These are phyloP conservation scores for Drosophila multiciliata DNA, from an alignment of 2,888 invertebrate species.

Conservation along the genomic window DNA sequence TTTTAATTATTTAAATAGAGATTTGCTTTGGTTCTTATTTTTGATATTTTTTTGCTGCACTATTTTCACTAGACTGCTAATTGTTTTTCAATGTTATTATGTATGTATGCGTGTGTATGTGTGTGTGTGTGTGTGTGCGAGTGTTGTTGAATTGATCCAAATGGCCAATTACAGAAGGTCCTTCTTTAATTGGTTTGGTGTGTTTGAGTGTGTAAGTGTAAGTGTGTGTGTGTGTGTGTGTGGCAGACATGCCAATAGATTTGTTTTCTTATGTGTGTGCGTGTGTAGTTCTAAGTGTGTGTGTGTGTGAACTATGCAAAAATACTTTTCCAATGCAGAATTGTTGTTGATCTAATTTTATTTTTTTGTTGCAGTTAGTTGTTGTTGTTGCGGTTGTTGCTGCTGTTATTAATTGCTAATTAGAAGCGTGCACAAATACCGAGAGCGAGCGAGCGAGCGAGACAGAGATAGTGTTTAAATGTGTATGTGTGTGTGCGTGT, in stretches of 20 bases:
- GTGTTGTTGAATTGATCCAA: slow-evolving; percentile 7
- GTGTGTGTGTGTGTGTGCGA: slow-evolving; percentile 3
- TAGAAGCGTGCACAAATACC: slow-evolving; percentile 65
- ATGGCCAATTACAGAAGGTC: slow-evolving; percentile 28
- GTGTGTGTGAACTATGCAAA: slow-evolving; percentile 72
- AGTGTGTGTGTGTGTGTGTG: slow-evolving; percentile 10
- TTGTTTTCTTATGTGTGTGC: slow-evolving; percentile 29
- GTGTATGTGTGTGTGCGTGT: slow-evolving; percentile 8
- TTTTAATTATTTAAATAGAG: slow-evolving; percentile 25
- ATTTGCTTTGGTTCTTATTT: slow-evolving; percentile 13
- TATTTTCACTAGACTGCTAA: slow-evolving; percentile 65
- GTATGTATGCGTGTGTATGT: not conserved
- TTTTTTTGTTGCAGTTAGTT: slow-evolving; percentile 56
- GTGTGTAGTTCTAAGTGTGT: slow-evolving; percentile 22
- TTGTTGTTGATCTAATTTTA: slow-evolving; percentile 30
- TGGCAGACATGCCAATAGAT: not conserved
- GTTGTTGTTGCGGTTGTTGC: slow-evolving; percentile 43
- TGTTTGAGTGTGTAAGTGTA: slow-evolving; percentile 5
- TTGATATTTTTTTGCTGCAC: slow-evolving; percentile 53
- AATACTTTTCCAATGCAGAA: slow-evolving; percentile 70
- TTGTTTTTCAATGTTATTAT: slow-evolving; percentile 27
- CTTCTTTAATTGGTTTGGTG: slow-evolving; percentile 8
- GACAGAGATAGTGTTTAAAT: slow-evolving; percentile 29
- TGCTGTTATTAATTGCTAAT: slow-evolving; percentile 53
- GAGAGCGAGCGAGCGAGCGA: slow-evolving; percentile 58